Evolutionary conservation across 2,888 invertebrate species (phyloP), one percentile per base, ranked within the genome.

Genomic region (Drosophila eohydei): DNA sequence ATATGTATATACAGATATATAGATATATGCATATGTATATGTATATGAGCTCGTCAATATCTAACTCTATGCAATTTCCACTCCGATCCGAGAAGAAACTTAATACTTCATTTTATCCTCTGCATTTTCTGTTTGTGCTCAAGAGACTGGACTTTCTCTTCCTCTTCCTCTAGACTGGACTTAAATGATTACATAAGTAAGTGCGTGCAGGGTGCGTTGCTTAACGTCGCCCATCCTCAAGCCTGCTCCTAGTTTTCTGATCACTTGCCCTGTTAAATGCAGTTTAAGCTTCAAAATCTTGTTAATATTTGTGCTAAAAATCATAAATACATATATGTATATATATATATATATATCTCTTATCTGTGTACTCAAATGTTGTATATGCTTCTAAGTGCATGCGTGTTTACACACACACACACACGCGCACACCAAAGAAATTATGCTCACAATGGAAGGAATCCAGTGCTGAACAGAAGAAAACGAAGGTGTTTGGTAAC

Each of bases 291-390:
- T 79, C 64, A 63, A 55, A 56, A 68, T 62, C 56, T 55, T 43
- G 26, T 48, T 60, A 69, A 72, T 78, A 70, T 72, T 67, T 83
- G 87, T 87, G 84, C 81, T 81, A 71, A 40, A 74, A 83, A 68
- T 52, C 51, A 70, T 30, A 51, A 11, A 38, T 40, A 43, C 43
- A 55, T 55, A 44, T 34, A 14, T 46, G 43, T 48, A 55, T 30
- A 36, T 52, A 26, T 51, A 56, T 62, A 51, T 48, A 12, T 44
- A 41, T 51, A 57, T 38, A 28, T n/a, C 5, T 28, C 14, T 26
- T 41, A 7, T 32, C 6, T 32, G 6, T 34, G 7, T 6, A 41
- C 9, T 9, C 9, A 41, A 41, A 41, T 41, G 16, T 41, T 41
- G 44, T 36, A 34, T 56, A 50, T 38, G 16, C 26, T 4, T 59